A percentile compares a stretch with the other conserved stretches of the same genome.
Conservation (phyloP, 2,113 vertebrate genomes). For the Nicator chloris region DNA sequence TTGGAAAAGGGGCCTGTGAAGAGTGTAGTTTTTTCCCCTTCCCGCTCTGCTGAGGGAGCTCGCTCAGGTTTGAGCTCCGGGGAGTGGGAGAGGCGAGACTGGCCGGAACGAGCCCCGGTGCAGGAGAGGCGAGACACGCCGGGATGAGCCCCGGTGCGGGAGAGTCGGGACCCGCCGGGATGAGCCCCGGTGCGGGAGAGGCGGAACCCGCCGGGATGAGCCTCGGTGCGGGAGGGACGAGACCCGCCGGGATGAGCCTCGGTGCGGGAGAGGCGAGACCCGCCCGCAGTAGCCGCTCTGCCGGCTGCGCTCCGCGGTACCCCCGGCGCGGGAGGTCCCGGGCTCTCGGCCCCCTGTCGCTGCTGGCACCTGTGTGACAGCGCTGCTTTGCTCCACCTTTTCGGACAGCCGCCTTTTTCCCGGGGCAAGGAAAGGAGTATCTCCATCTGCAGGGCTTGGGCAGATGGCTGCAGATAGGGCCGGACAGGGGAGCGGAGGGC, state of each 20-base stretch:
- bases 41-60: background rate
- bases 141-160: background rate
- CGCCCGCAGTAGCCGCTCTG: background rate
- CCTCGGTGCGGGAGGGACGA: background rate
- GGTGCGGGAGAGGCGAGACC: fast-evolving
- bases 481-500: fast-evolving
- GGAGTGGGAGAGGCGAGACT: no score
- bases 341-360: background rate
- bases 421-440: background rate
- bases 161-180: fast-evolving
- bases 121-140: background rate
- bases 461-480: background rate
- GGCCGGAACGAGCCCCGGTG: background rate
- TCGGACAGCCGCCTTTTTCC: background rate
- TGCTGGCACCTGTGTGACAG: background rate
- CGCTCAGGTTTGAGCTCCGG: background rate
- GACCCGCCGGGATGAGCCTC: background rate
- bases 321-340: background rate
- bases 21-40: background rate
- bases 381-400: background rate
- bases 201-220: background rate
- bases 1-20: background rate
- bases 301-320: background rate
- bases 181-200: background rate
- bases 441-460: background rate